Evolutionary conservation across 2,888 invertebrate genomes (phyloP).

Genomic region (Cantharis lateralis): DNA sequence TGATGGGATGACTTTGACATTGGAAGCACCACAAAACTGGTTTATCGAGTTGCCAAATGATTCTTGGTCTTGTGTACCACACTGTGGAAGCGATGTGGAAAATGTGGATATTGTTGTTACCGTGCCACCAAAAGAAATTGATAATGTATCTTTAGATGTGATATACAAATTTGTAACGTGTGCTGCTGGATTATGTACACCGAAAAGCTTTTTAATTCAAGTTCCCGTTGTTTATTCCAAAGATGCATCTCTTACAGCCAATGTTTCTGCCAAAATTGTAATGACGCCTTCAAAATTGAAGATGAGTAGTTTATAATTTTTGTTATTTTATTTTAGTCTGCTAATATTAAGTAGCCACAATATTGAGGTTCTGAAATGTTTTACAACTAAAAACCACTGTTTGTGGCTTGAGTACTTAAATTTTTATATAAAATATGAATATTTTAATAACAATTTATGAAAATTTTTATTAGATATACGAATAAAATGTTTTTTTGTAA

Average conservation of each 20-base stretch:
- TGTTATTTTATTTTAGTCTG: background rate
- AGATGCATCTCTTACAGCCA: constrained; percentile 24
- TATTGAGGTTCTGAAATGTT: background rate
- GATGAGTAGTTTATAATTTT: background rate
- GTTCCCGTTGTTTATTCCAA: constrained; percentile 39
- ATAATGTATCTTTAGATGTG: constrained; percentile 40
- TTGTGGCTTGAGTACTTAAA: background rate
- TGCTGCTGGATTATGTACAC: constrained; percentile 47
- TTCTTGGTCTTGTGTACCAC: constrained; percentile 50
- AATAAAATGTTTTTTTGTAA: too few relatives aligned
- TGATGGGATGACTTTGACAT: constrained; percentile 58
- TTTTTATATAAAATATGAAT: background rate
- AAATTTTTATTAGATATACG: too few relatives aligned
- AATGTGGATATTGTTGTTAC: constrained; percentile 47
- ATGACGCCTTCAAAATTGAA: constrained; percentile 30
- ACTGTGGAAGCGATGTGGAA: constrained; percentile 43
- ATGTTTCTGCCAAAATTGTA: constrained; percentile 22
- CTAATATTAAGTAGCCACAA: background rate
- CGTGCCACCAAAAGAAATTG: constrained; percentile 37
- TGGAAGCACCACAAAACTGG: constrained; percentile 65
- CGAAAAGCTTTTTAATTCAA: constrained; percentile 48
- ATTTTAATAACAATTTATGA: background rate
- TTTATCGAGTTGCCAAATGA: constrained; percentile 44
- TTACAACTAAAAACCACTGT: background rate
- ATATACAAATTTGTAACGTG: constrained; percentile 50